Evolutionary conservation across 2,797 vertebrate genomes (phyloP), one percentile per base, ranked within the genome.

Genomic region (Arrhamphus sclerolepis): DNA sequence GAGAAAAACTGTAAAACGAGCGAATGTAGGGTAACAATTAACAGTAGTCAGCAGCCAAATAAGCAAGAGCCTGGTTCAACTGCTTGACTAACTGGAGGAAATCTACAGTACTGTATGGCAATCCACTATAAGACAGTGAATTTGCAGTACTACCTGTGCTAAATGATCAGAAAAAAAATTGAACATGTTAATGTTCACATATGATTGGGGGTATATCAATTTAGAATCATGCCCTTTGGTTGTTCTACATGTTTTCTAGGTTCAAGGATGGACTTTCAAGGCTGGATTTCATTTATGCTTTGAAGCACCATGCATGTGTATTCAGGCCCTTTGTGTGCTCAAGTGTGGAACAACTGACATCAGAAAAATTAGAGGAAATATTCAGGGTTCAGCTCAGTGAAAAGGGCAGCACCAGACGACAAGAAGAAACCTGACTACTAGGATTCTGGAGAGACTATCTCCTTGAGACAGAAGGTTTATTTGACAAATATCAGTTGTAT

Each of bases 391-490:
- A 42, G 16, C 43, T 67, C 9, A 61, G 57, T 55, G 50, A 70
- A 52, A 11, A 29, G 56, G 59, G 58, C 18, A 42, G 3, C 39
- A 51, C 14, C 7, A 61, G 58, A 43, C 9, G 9, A 6, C 26
- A 61, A 3, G 39, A 51, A 2, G 58, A 50, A 43, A 56, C 39
- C 10, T 44, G 46, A 62, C 39, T 46, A 16, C 39, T 69, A 9
- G 57, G 14, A 49, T 62, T 55, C 57, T 69, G 57, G 57, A 61
- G 66, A 56, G 44, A 56, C 44, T 55, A 26, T 55, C 44, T 62
- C 19, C 52, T 62, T n/a, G 58, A 51, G 38, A 44, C 47, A 49
- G 40, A 69, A 56, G 52, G 59, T 62, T 43, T 5, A 34, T 18
- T 46, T 50, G 13, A 28, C 4, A 7, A 48, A 26, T 26, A 26